Base-by-base conservation (phyloP, 2,113 vertebrate species). In the Scomber scombrus region DNA sequence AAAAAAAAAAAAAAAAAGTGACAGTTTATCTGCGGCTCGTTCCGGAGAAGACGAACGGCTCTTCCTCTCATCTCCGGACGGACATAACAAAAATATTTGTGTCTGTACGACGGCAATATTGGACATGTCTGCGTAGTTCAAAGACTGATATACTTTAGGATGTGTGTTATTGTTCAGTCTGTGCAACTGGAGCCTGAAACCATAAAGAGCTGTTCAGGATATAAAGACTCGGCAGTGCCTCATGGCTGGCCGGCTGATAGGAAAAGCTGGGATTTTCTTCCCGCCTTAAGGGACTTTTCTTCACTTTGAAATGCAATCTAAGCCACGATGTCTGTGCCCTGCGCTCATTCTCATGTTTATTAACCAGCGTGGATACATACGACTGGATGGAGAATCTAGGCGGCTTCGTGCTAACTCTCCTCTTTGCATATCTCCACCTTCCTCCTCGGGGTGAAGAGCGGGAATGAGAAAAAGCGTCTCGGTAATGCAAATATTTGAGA, bases 161-260 rank as follows among this genome's bases (percentile, higher is more conserved):
- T 47, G 31, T 78, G 52, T 78, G 52, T 55, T 77, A 56, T 75
- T 88, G 50, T 69, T 57, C 56, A 54, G 46, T 85, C 71, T 46
- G 67, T 69, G 71, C 18, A 62, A 19, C 34, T 54, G 60, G 52
- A 75, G 56, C 50, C 69, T 76, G 47, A 82, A 85, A 78, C 73
- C 29, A 74, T 15, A 11, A 50, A 76, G 54, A 65, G 52, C 58
- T 73, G 46, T 31, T 71, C 45, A 69, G 78, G 75, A 85, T 85
- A 70, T 56, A 72, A 75, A 62, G 50, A 55, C 46, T 51, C 26
- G 15, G 45, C 21, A 60, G 55, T 26, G 60, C 19, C 11, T 51
- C 49, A 31, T 49, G 10, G 29, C 64, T 67, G 67, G 26, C 67
- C 54, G 71, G 47, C 47, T 62, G 71, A 72, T 47, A 79, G 69